Evolutionary conservation across 2,797 vertebrate genomes (phyloP).

Genomic region (Notolabrus celidotus): DNA sequence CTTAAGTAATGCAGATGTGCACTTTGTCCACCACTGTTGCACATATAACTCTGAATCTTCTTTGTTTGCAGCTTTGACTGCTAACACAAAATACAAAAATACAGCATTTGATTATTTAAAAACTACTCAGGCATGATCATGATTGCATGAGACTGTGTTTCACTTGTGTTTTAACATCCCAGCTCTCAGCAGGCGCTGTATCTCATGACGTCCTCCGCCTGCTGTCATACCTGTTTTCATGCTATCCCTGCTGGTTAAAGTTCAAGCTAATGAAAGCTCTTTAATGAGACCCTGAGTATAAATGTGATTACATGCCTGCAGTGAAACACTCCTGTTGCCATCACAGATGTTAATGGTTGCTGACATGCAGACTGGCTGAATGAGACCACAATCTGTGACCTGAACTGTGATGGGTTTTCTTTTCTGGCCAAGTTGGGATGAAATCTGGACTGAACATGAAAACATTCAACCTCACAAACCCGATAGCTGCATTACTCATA

Average conservation of each 20-base stretch:
- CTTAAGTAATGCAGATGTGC: no score
- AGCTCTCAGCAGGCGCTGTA: no score
- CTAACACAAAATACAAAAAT: no score
- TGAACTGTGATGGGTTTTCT: slow-evolving; percentile 5
- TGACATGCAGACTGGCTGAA: slow-evolving; percentile 9
- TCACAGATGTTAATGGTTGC: slow-evolving; percentile 26
- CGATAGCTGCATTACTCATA: slow-evolving; percentile 53
- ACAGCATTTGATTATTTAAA: no score
- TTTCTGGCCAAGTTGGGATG: slow-evolving; percentile 57
- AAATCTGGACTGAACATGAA: slow-evolving; percentile 56
- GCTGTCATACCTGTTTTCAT: no score
- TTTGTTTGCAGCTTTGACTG: no score
- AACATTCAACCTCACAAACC: slow-evolving; percentile 30
- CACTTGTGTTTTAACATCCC: no score
- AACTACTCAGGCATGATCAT: no score
- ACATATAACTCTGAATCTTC: no score
- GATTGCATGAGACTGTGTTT: no score
- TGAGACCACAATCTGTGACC: slow-evolving; percentile 23
- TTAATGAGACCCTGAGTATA: background rate
- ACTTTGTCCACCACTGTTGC: no score
- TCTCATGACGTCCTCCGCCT: no score
- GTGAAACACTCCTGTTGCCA: slow-evolving; percentile 6
- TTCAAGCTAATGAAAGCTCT: background rate
- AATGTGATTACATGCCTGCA: background rate
- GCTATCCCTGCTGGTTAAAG: background rate